A percentile compares a stretch with the other conserved stretches of the same genome.
Evolutionary conservation across 2,113 vertebrate species (phyloP).

Genomic region (Paramormyrops kingsleyae): DNA sequence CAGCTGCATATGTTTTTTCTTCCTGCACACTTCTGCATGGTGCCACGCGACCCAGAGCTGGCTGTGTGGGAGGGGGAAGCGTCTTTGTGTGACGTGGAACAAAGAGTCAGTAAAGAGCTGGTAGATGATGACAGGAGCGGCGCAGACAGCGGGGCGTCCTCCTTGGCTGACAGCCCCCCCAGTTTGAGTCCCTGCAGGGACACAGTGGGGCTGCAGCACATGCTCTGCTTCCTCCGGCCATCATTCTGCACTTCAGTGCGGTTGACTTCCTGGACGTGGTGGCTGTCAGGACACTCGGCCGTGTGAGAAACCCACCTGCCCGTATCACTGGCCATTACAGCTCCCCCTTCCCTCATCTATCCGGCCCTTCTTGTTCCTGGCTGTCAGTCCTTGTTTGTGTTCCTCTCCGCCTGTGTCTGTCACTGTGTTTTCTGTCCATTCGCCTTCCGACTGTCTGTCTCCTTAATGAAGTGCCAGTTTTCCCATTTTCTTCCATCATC

Average conservation of each 20-base stretch:
- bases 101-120: not conserved
- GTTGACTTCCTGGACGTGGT: slow-evolving; percentile 84
- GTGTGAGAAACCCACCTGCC: slow-evolving; percentile 17
- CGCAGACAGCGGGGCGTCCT: not conserved
- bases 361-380: not conserved
- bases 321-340: not conserved
- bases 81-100: not conserved
- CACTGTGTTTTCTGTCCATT: not conserved
- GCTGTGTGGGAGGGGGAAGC: not conserved
- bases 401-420: not conserved
- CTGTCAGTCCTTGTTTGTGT: not conserved
- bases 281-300: slow-evolving; percentile 74
- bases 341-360: not conserved
- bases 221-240: slow-evolving; percentile 56
- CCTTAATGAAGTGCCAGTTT: slow-evolving; percentile 27
- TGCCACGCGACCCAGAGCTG: not conserved
- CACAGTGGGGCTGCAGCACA: slow-evolving; percentile 40
- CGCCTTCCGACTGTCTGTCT: not conserved
- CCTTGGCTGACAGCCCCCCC: not conserved
- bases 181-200: slow-evolving; percentile 12
- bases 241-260: slow-evolving; percentile 53
- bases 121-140: not conserved
- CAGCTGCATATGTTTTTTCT: not conserved
- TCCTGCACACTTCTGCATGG: not conserved
- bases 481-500: not conserved